These are phyloP conservation scores for Diploscapter pachys DNA, from an alignment of 1,140 invertebrate genomes.

Conservation along the genomic window DNA sequence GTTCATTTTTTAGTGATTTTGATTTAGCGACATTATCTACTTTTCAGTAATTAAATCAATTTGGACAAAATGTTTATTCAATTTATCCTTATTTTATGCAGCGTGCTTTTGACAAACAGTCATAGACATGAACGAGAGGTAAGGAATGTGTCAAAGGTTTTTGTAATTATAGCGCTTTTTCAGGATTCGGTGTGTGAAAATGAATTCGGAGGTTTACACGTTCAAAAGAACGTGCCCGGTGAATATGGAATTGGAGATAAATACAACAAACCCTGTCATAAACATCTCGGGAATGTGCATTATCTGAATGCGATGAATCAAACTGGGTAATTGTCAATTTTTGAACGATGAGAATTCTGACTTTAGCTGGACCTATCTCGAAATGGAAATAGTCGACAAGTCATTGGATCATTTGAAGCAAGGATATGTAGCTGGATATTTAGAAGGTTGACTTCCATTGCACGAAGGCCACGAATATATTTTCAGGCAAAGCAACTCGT, in stretches of 20 bases:
- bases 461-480: not conserved
- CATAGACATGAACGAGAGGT: too few relatives aligned
- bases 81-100: too few relatives aligned
- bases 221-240: conserved; percentile 2
- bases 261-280: conserved; percentile 6
- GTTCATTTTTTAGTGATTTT: too few relatives aligned
- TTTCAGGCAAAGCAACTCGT: conserved; percentile 69
- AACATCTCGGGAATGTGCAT: conserved; percentile 18
- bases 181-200: conserved; percentile 11
- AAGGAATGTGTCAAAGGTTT: too few relatives aligned
- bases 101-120: too few relatives aligned
- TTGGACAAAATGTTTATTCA: too few relatives aligned
- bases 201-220: not conserved
- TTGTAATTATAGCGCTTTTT: not conserved
- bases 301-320: conserved; percentile 19
- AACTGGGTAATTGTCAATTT: conserved; percentile 19
- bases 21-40: too few relatives aligned
- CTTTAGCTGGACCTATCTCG: conserved; percentile 73
- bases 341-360: not conserved
- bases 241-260: not conserved
- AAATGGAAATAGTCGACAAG: conserved; percentile 69
- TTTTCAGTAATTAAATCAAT: too few relatives aligned
- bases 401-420: conserved; percentile 70
- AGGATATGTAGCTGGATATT: conserved; percentile 71
- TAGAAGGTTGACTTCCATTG: conserved; percentile 69